Percentiles rank a stretch among this genome's conserved stretches.
These are phyloP conservation scores for Oncorhynchus keta DNA, from an alignment of 2,113 vertebrate genomes.

Conservation along the genomic window DNA sequence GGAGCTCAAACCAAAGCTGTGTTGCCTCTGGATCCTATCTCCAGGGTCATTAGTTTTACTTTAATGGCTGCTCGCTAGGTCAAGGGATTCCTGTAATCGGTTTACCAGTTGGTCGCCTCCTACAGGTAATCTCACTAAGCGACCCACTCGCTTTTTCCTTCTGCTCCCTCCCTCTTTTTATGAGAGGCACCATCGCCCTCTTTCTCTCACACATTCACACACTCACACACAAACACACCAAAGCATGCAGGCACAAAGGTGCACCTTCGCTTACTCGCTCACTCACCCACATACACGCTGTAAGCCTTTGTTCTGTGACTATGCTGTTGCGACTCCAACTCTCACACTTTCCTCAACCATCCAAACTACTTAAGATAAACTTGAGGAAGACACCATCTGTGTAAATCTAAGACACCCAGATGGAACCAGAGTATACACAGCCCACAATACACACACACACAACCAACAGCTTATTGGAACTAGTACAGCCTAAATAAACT, in stretches of 20 bases:
- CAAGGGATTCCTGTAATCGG: constrained; percentile 74
- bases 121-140: constrained; percentile 69
- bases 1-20: constrained; percentile 10
- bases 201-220: neutral
- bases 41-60: constrained; percentile 69
- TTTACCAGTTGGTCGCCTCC: constrained; percentile 64
- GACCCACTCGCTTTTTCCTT: neutral
- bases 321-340: constrained; percentile 55
- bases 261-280: neutral
- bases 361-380: constrained; percentile 37
- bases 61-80: constrained; percentile 70
- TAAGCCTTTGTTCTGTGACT: constrained; percentile 22
- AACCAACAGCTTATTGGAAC: constrained; percentile 7
- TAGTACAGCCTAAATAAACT: constrained; percentile 13
- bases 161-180: constrained; percentile 25
- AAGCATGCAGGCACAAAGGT: neutral
- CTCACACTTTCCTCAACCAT: constrained; percentile 37
- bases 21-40: constrained; percentile 47
- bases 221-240: neutral
- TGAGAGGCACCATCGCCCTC: no score
- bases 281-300: neutral
- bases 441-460: neutral
- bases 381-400: constrained; percentile 53
- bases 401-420: constrained; percentile 47
- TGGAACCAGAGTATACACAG: constrained; percentile 34